Percentiles rank a stretch among this genome's conserved stretches.
Evolutionary conservation across 1,140 invertebrate genomes (phyloP).

Genomic region (Periplaneta americana): DNA sequence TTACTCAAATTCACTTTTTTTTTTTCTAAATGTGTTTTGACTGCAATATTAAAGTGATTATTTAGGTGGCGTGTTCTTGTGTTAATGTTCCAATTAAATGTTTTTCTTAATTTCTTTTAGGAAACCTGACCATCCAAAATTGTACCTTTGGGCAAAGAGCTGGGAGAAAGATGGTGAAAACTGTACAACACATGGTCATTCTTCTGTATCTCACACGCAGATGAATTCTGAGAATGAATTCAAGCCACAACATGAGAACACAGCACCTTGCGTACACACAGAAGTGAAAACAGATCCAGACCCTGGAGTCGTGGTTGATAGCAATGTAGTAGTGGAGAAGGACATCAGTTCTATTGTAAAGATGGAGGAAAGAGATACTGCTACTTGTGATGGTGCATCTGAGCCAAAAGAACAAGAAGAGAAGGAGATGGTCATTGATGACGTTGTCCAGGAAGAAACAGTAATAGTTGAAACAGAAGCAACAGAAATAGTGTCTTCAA

Average conservation of each 20-base stretch:
- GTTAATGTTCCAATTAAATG: too few relatives aligned
- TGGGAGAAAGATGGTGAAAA: slow-evolving; percentile 46
- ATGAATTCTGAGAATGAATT: background rate
- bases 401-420: too few relatives aligned
- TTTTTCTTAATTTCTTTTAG: slow-evolving; percentile 19
- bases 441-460: background rate
- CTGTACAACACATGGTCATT: background rate
- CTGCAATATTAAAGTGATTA: too few relatives aligned
- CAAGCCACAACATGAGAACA: background rate
- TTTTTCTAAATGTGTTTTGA: too few relatives aligned
- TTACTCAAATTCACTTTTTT: too few relatives aligned
- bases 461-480: background rate
- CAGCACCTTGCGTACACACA: background rate
- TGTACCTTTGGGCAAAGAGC: slow-evolving; percentile 74
- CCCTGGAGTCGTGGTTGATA: background rate
- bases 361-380: background rate
- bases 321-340: background rate
- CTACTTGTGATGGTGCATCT: too few relatives aligned
- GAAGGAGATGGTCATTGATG: background rate
- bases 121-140: slow-evolving; percentile 27
- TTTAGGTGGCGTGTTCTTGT: too few relatives aligned
- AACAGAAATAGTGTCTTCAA: background rate
- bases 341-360: background rate
- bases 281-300: background rate
- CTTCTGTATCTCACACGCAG: background rate